phyloP scores from a whole-genome alignment of 1,140 invertebrate genomes.

The Mactra quadrangularis region DNA sequence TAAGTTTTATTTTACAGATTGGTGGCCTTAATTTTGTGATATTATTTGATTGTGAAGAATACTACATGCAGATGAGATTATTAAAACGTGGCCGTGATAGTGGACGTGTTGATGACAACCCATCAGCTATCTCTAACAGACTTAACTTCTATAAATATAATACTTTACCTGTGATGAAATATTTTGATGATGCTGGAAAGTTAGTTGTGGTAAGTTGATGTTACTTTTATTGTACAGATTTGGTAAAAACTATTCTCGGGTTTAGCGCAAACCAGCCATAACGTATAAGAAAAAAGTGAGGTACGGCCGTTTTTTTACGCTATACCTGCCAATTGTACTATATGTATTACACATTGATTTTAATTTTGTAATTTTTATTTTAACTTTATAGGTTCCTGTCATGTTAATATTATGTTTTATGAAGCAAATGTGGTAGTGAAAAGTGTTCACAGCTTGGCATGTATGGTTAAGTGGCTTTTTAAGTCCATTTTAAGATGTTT shows the following conservation, averaged over 20 bases:
- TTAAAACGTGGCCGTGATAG: conserved; percentile 67
- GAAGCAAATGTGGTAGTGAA: no score
- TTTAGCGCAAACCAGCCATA: not conserved
- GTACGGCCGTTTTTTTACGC: no score
- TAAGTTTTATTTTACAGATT: conserved; percentile 67
- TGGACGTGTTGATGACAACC: conserved; percentile 77
- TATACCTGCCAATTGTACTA: no score
- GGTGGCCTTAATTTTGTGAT: conserved; percentile 76
- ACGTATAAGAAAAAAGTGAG: not conserved
- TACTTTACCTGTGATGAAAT: conserved; percentile 77
- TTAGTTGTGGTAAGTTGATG: conserved; percentile 76
- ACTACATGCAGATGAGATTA: conserved; percentile 74
- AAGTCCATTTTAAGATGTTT: no score
- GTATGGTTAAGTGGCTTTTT: no score
- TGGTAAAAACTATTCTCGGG: not conserved
- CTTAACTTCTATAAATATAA: conserved; percentile 77
- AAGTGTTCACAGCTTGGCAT: no score
- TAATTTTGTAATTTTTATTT: no score
- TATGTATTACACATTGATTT: no score
- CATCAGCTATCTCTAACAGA: conserved; percentile 74
- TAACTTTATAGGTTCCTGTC: no score
- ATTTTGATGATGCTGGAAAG: conserved; percentile 77
- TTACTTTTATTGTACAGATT: conserved; percentile 3
- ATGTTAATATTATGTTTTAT: no score
- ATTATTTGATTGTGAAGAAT: conserved; percentile 80